Base-by-base conservation (phyloP, 2,888 invertebrate genomes). In the Zele albiditarsus region DNA sequence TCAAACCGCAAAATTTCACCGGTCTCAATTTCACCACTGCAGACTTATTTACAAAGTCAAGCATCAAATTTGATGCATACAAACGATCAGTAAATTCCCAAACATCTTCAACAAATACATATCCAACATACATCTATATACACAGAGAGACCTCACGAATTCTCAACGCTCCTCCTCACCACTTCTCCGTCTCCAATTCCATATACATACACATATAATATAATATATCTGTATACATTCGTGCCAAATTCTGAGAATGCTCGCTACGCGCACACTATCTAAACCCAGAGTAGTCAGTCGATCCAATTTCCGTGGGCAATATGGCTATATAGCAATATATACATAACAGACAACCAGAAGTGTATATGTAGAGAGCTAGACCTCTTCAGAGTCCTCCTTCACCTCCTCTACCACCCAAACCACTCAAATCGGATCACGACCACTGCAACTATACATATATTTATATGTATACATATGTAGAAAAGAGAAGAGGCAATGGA, bases 231-330 rank as follows among this genome's bases (percentile, higher is more conserved):
- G 8, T 53, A 53, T 20, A 53, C 20, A 20, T 6, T 8, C 8
- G 4, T 23, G n/a, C 8, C 38, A n/a, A 63, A 63, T 63, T n/a
- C 63, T 63, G 16, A 20, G n/a, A 63, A 63, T 63, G 38, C 12
- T 23, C 20, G 63, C 16, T 31, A 63, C 33, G n/a, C 38, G 12
- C 20, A 63, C 23, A 16, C 66, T 63, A 31, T 42, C 66, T 66
- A 25, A 38, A 25, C 42, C 46, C 23, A 28, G 12, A n/a, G 46
- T 38, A 70, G 38, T 70, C 70, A 70, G 70, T 70, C 70, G 38
- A 70, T 70, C 58, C 58, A 70, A 70, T 70, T 70, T 70, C 58
- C 60, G 33, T 38, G 3, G 20, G 42, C 70, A 31, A 70, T 58
- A 20, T 70, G 58, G n/a, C 46, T 16, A 38, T 57, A 58, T 38